Conservation (phyloP, 2,888 invertebrate genomes). For the Dryomyza anilis region DNA sequence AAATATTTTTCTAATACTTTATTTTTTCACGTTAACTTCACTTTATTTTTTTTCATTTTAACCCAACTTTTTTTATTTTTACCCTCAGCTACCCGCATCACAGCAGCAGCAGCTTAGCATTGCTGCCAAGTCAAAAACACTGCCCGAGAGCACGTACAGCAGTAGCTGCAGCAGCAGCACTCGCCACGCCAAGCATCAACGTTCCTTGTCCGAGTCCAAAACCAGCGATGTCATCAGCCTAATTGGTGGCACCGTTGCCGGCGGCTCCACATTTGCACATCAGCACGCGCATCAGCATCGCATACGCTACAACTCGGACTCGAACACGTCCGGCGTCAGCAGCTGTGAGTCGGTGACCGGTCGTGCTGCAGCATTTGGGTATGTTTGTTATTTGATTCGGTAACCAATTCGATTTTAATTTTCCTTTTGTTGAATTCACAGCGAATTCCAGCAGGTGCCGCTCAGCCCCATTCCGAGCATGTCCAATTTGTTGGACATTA, state of each 20-base stretch:
- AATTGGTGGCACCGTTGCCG: slow-evolving; percentile 41
- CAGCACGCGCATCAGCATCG: slow-evolving; percentile 57
- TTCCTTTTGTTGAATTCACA: slow-evolving; percentile 32
- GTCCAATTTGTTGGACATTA: slow-evolving; percentile 70
- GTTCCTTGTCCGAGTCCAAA: slow-evolving; percentile 73
- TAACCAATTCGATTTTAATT: neutral
- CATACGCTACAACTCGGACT: slow-evolving; percentile 71
- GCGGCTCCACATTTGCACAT: slow-evolving; percentile 29
- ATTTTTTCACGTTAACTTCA: no score
- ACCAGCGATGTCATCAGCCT: slow-evolving; percentile 67
- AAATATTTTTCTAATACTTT: neutral
- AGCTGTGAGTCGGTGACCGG: slow-evolving; percentile 78
- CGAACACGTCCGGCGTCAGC: slow-evolving; percentile 81
- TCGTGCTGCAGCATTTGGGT: slow-evolving; percentile 68
- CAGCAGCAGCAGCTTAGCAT: no score
- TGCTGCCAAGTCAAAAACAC: slow-evolving; percentile 61
- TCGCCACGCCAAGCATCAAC: slow-evolving; percentile 65
- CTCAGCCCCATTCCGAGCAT: slow-evolving; percentile 89
- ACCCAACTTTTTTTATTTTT: no score
- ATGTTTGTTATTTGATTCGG: slow-evolving; percentile 45
- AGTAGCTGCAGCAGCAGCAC: no score
- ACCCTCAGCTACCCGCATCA: no score
- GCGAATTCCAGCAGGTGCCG: slow-evolving; percentile 76
- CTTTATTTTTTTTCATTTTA: no score
- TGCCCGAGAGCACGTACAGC: slow-evolving; percentile 62